Evolutionary conservation across 30 jellyfish, hydroid and myxozoan genomes (phyloP), one percentile per base, ranked within the genome.

Genomic region (Pelagia noctiluca): DNA sequence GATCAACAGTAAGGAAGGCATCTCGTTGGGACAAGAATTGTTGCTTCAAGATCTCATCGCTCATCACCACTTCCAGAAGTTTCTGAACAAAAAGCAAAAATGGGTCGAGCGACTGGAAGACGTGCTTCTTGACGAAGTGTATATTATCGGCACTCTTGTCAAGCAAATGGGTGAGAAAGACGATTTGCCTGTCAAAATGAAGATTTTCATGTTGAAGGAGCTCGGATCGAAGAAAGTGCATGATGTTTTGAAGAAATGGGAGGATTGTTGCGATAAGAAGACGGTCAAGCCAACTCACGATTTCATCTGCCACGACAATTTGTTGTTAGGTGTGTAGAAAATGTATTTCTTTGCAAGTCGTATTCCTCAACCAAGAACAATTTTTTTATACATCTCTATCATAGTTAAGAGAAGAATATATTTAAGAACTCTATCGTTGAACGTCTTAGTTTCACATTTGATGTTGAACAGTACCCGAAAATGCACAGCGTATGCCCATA

Each of bases 51-150:
- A n/a, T n/a, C n/a, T n/a, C n/a, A n/a, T n/a, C n/a, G n/a, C n/a
- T n/a, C n/a, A n/a, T n/a, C n/a, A n/a, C n/a, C n/a, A n/a, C 2
- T 82, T 82, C 70, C 69, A 71, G 50, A 49, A 18, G 1, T 82
- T 47, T 36, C 79, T 82, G 61, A 32, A 35, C 26, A 37, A 50
- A 28, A 82, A 82, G 54, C 16, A 53, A 35, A 24, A 24, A 1
- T 82, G 85, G 85, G 67, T 82, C 5, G 49, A 29, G 48, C 67
- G 69, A 46, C 76, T 82, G 53, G 92, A 82, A 66, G 42, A 36
- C 1, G 35, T 82, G 21, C 57, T 82, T 2, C 75, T 46, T 24
- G 82, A 79, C 34, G 90, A 63, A 67, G 90, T 60, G 28, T 79
- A 79, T 63, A 63, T 79, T 36, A 11, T 23, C 24, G 90, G 90